Percentiles rank a stretch among this genome's conserved stretches.
These are phyloP conservation scores for Gasterosteus nipponicus DNA, from an alignment of 2,113 vertebrate genomes.

Conservation along the genomic window DNA sequence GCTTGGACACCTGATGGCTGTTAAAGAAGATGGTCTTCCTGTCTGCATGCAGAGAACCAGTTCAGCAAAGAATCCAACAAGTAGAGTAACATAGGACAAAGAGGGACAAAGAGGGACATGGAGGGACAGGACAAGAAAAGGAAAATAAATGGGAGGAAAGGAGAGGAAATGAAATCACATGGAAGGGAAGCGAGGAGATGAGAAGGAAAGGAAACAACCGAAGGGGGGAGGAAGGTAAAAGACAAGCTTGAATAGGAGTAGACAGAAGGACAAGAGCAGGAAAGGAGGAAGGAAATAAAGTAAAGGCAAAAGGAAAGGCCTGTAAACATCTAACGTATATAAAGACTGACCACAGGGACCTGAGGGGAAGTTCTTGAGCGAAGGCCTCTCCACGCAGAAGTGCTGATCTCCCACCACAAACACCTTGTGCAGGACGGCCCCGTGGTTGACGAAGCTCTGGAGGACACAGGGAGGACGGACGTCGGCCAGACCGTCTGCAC, in stretches of 20 bases:
- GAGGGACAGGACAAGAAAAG: no score
- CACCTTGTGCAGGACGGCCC: conserved; percentile 81
- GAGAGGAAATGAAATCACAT: background rate
- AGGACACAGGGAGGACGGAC: conserved; percentile 79
- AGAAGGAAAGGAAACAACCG: background rate
- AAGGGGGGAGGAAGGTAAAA: background rate
- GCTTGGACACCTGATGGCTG: conserved; percentile 84
- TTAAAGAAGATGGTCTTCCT: conserved; percentile 83
- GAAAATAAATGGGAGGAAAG: background rate
- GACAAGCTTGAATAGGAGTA: background rate
- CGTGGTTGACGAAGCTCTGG: conserved; percentile 84
- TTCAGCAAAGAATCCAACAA: background rate
- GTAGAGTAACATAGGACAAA: background rate
- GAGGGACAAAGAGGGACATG: no score
- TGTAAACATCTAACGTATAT: background rate
- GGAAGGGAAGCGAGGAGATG: background rate
- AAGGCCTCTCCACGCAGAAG: conserved; percentile 80
- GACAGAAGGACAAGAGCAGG: background rate
- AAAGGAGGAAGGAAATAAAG: background rate
- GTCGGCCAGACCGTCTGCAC: conserved; percentile 62
- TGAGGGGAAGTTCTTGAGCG: conserved; percentile 80
- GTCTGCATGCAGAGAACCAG: conserved; percentile 64
- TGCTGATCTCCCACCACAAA: conserved; percentile 81
- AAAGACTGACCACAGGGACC: conserved; percentile 77
- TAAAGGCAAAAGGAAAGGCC: background rate